These are phyloP conservation scores for Caenorhabditis angaria DNA, from an alignment of 2,888 invertebrate genomes.

Conservation along the genomic window DNA sequence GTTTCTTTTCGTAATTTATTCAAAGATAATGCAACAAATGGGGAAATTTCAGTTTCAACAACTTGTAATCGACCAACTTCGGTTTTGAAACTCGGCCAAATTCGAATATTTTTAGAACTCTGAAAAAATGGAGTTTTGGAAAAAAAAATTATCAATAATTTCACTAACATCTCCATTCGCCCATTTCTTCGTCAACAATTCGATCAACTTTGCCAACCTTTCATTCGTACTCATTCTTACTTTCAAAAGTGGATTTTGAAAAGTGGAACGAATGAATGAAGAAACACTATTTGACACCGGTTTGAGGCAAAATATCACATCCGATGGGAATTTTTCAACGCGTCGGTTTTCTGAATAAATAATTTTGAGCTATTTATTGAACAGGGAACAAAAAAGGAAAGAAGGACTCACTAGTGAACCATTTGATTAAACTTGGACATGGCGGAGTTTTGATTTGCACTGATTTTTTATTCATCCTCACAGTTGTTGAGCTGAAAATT, in stretches of 20 bases:
- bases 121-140: slow-evolving; percentile 1
- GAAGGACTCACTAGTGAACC: slow-evolving; percentile 52
- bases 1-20: slow-evolving; percentile 24
- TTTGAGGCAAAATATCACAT: slow-evolving; percentile 46
- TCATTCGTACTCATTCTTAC: slow-evolving; percentile 59
- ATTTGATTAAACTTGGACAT: slow-evolving; percentile 58
- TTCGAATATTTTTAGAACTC: slow-evolving; percentile 11
- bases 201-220: slow-evolving; percentile 50
- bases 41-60: slow-evolving; percentile 19
- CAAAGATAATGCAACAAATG: slow-evolving; percentile 24
- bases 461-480: slow-evolving; percentile 47
- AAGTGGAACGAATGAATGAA: slow-evolving; percentile 40
- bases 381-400: neutral
- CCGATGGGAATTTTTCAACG: slow-evolving; percentile 49
- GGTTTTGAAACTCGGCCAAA: slow-evolving; percentile 32
- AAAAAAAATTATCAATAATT: too few species aligned
- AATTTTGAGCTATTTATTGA: neutral
- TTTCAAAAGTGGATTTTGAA: slow-evolving; percentile 56
- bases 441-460: slow-evolving; percentile 57
- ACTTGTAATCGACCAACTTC: slow-evolving; percentile 32
- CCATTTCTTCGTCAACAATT: slow-evolving; percentile 58
- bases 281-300: slow-evolving; percentile 52
- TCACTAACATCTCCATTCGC: neutral
- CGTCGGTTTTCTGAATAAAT: slow-evolving; percentile 46
- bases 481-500: slow-evolving; percentile 35